phyloP scores from a whole-genome alignment of 1,140 invertebrate species.

The Drosophila mayri region DNA sequence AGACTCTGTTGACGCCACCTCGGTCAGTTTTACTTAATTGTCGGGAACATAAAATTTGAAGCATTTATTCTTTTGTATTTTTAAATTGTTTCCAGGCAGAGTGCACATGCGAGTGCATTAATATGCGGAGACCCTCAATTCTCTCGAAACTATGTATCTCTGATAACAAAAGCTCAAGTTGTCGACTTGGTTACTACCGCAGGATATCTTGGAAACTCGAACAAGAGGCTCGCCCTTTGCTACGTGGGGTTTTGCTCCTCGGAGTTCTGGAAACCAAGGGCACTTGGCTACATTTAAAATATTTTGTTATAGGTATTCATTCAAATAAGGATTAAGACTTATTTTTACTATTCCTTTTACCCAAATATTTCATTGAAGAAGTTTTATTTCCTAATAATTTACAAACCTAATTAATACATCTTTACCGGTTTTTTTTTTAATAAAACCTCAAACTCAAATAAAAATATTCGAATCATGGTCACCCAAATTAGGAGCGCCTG shows the following conservation, averaged over 20 bases:
- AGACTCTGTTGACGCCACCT: slow-evolving; percentile 4
- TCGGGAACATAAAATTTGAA: neutral
- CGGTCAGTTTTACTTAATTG: neutral
- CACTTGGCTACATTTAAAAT: neutral
- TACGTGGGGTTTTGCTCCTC: neutral
- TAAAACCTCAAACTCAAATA: neutral
- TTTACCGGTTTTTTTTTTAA: neutral
- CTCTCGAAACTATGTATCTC: neutral
- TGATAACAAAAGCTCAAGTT: neutral
- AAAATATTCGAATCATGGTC: slow-evolving; percentile 7
- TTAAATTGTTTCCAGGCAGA: neutral
- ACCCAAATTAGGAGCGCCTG: slow-evolving; percentile 12
- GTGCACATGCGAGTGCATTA: neutral
- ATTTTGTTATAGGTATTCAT: no score
- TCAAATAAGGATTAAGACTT: no score
- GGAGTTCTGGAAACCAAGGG: neutral
- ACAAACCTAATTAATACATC: neutral
- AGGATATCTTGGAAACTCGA: neutral
- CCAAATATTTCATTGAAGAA: neutral
- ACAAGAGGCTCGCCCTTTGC: neutral
- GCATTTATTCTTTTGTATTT: neutral
- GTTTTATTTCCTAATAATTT: neutral
- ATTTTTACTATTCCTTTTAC: no score
- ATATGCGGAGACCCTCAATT: neutral
- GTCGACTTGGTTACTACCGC: neutral